Evolutionary conservation across 2,888 invertebrate genomes (phyloP), one percentile per base, ranked within the genome.

Genomic region (Idaea aversata): DNA sequence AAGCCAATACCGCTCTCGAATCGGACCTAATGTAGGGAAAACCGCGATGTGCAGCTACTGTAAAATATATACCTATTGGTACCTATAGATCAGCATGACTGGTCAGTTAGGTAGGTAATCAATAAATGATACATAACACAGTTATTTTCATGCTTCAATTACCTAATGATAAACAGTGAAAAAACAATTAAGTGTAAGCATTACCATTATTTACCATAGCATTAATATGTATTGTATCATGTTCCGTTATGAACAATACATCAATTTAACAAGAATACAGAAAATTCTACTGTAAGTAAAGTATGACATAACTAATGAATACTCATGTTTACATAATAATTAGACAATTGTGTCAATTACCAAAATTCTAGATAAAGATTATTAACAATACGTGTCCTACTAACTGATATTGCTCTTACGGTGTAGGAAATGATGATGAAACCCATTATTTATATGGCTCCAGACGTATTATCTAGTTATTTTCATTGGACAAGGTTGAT

Each of bases 121-220:
- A 47, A 47, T 47, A 47, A 47, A 47, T 13, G 7, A 13, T 47
- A 47, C 25, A 25, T 25, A 47, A 47, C 47, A 47, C 83, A 72
- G 84, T 86, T 83, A 77, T 70, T 81, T 81, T 83, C 78, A 83
- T 66, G 83, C 86, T 86, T 85, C 80, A 86, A 76, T 82, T 80
- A 79, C 76, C 81, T 85, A 82, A 75, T 81, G 82, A 78, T 71
- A 70, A 83, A 81, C 81, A 78, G 69, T 71, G 72, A 82, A 82
- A 74, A 79, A 81, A 77, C 77, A 76, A 75, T 76, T 71, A 76
- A 72, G 73, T 72, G 67, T 68, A 72, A 70, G 66, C 72, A 68
- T 76, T 75, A 73, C n/a, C n/a, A n/a, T n/a, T n/a, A n/a, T n/a
- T n/a, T n/a, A n/a, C 65, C 72, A 77, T 80, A 71, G 66, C 70